Base-by-base conservation (phyloP, 2,113 vertebrate genomes). In the Vidua chalybeata region DNA sequence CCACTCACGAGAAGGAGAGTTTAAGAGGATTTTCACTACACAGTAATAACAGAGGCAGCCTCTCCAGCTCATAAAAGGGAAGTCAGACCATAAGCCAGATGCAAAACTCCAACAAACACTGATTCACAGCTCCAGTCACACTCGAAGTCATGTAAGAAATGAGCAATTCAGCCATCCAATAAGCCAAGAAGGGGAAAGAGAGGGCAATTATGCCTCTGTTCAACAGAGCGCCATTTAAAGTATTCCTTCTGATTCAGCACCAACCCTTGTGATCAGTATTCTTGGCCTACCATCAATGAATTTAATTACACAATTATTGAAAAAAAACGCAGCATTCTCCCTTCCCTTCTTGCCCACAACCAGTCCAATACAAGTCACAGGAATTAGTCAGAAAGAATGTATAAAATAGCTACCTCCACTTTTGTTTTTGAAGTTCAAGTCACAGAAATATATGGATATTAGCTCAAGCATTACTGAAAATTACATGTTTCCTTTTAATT, bases 81-180 rank as follows among this genome's bases (percentile, higher is more conserved):
- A 97, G 80, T 90, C 49, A 90, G 96, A 97, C 94, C 54, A 62
- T 46, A 78, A 45, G 94, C 97, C 97, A 97, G 96, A 96, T 89
- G 96, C 87, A 55, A 59, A 95, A 97, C 93, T 97, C 95, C 97
- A 97, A 98, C 98, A 98, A 97, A 97, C 81, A 95, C 97, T 97
- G 97, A 98, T 98, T 98, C 98, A 98, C 88, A 61, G 90, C 89
- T 95, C 94, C 23, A 96, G 95, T 97, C 97, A 97, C 94, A 97
- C 91, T 97, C 95, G 90, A 87, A 97, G 94, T 98, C 97, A 97
- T 68, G 43, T 92, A 96, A 90, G 82, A 96, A 97, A 97, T 54
- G 75, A 94, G 90, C 67, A 63, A 97, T 96, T 97, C 97, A 97
- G 43, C 68, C 88, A 91, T 72, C 77, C 45, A 68, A 77, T 84